Base-by-base conservation (phyloP, 2,888 invertebrate species). In the Xestia xanthographa region DNA sequence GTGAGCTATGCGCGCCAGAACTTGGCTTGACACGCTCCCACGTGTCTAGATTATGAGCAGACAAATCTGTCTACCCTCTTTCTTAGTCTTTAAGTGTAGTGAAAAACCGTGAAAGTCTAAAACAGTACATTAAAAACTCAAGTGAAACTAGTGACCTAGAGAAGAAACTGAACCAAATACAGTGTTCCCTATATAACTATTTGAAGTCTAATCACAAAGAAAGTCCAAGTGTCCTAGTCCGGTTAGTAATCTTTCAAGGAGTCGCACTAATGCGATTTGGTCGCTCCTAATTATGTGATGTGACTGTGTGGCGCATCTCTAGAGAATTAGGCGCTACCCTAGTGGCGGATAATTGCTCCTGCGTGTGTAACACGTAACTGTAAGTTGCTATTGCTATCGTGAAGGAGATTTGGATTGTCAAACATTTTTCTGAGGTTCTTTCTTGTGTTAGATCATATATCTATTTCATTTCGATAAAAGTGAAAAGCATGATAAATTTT, bases 241-340 rank as follows among this genome's bases (percentile, higher is more conserved):
- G 14, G 60, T 48, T 41, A 22, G 75, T 82, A 88, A 85, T 88
- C 79, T 82, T 78, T 75, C 73, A 81, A 77, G 70, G 80, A 82
- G 81, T 77, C 68, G 34, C 70, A 66, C 45, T 89, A 87, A 88
- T 85, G 75, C 85, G 88, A 90, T 91, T 90, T 87, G 62, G 87
- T 84, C 82, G 79, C 83, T 82, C 88, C 87, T 89, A 88, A 90
- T 90, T 89, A 88, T 85, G 75, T 62, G 67, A 72, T 76, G 78
- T 77, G 73, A 82, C 79, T 78, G 79, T 82, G 82, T 84, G 86
- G 78, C 82, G 80, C 83, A 80, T 87, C 82, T 77, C 84, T 86
- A 89, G 82, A 81, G 84, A 89, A 85, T 89, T 88, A 89, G 84
- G 72, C 60, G 77, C 72, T 43, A 58, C 79, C 60, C 72, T 72